Evolutionary conservation across 2,797 vertebrate genomes (phyloP).

Genomic region (Gadopsis marmoratus): DNA sequence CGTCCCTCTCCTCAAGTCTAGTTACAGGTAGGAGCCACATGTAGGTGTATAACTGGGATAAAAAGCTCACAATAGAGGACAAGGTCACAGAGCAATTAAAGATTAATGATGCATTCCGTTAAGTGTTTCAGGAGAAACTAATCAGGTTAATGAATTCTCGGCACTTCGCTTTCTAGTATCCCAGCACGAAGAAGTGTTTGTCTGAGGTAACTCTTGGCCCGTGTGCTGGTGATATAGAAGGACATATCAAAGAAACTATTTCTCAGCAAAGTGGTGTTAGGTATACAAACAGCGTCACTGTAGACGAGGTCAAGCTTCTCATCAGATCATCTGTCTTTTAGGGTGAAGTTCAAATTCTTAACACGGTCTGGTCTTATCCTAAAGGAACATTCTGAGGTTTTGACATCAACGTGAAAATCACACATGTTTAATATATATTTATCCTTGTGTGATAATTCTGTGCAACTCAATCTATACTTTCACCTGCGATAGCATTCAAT

Average conservation of each 20-base stretch:
- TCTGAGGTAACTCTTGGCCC: constrained; percentile 37
- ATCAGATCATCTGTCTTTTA: constrained; percentile 43
- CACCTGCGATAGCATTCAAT: not conserved
- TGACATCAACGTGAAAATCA: not conserved
- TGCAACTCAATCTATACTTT: not conserved
- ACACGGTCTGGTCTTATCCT: not conserved
- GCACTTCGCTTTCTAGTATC: constrained; percentile 76
- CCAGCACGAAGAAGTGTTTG: constrained; percentile 22
- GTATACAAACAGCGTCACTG: constrained; percentile 18
- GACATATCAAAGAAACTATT: constrained; percentile 7
- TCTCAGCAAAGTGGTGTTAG: constrained; percentile 17
- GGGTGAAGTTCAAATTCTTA: constrained; percentile 38
- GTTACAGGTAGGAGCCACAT: constrained; percentile 60
- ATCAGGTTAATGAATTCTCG: constrained; percentile 84
- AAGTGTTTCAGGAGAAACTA: constrained; percentile 82
- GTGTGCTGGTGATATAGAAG: constrained; percentile 13
- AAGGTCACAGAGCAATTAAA: constrained; percentile 84
- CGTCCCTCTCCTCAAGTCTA: constrained; percentile 43
- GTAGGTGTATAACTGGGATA: constrained; percentile 46
- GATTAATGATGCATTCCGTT: constrained; percentile 86
- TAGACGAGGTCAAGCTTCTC: constrained; percentile 35
- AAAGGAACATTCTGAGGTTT: not conserved
- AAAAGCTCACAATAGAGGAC: constrained; percentile 72
- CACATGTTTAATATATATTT: not conserved
- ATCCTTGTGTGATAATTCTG: not conserved